Base-by-base conservation (phyloP, 2,888 invertebrate genomes). In the Lycaena phlaeas region DNA sequence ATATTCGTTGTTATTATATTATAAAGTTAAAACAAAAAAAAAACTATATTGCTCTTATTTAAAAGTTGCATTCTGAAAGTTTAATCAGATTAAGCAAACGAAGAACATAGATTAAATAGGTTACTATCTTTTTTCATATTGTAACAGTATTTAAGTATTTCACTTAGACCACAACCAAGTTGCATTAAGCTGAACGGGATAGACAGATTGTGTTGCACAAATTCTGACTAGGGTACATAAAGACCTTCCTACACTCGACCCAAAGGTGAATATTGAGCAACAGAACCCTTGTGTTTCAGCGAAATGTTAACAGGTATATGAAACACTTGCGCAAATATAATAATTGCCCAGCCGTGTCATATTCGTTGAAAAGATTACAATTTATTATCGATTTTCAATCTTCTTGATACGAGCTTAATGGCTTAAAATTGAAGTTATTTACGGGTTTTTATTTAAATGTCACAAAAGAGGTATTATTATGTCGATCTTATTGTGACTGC, bases 201-300 rank as follows among this genome's bases (percentile, higher is more conserved):
- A 36, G 14, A 31, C 17, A 27, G 36, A 40, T 40, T 40, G 39
- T 29, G 36, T 40, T 38, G 27, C 11, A 38, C 42, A 43, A 40
- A 36, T 18, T 18, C 4, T 7, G 31, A 31, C 31, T 34, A 7
- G 11, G 22, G 17, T 18, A 34, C 17, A 17, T 18, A 34, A 34
- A 18, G 34, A 18, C 34, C 34, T 34, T 34, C 34, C 34, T 34
- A 34, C 34, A 34, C 34, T 34, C 17, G 34, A 17, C 61, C 62
- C 61, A 68, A 69, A 68, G 62, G 62, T 55, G 57, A 56, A 40
- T 42, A 44, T 73, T 74, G 55, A 66, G 71, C 51, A 76, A 39
- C n/a, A n/a, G 14, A 17, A 12, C 34, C 34, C 34, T 12, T 12
- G 9, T 17, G 11, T 22, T 11, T 17, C 31, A 11, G 31, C 2